Conservation (phyloP, 2,888 invertebrate genomes). For the Pemphredon lugubris region DNA sequence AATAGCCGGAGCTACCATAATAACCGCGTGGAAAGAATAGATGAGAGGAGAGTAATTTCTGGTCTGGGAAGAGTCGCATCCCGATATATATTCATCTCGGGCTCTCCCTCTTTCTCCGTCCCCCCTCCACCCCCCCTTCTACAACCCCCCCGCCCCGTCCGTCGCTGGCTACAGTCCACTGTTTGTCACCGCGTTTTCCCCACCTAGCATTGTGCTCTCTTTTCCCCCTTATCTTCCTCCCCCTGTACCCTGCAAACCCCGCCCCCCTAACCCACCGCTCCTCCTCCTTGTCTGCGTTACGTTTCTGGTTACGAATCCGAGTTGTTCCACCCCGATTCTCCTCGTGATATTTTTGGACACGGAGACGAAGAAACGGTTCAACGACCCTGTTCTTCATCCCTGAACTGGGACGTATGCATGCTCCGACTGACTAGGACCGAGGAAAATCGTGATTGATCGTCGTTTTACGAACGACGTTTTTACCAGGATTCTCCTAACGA, state of each 20-base stretch:
- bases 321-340: conserved; percentile 41
- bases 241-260: too few species aligned
- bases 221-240: conserved; percentile 12
- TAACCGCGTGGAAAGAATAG: conserved; percentile 64
- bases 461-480: conserved; percentile 47
- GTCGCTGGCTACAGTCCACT: conserved; percentile 52
- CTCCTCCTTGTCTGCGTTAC: conserved; percentile 51
- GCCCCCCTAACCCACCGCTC: background rate
- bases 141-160: conserved; percentile 17
- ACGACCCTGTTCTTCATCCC: conserved; percentile 58
- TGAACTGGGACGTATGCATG: conserved; percentile 46
- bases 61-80: conserved; percentile 48
- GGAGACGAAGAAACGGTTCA: conserved; percentile 60
- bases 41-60: conserved; percentile 60
- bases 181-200: conserved; percentile 60
- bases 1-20: conserved; percentile 62
- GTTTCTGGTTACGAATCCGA: conserved; percentile 50
- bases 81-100: conserved; percentile 57
- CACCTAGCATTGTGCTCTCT: conserved; percentile 47
- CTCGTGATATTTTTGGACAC: conserved; percentile 64
- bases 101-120: conserved; percentile 4
- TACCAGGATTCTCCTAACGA: conserved; percentile 47
- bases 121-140: background rate
- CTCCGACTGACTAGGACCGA: conserved; percentile 38
- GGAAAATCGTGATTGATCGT: conserved; percentile 66